Evolutionary conservation across 1,140 invertebrate species (phyloP).

Genomic region (Leguminivora glycinivorella): DNA sequence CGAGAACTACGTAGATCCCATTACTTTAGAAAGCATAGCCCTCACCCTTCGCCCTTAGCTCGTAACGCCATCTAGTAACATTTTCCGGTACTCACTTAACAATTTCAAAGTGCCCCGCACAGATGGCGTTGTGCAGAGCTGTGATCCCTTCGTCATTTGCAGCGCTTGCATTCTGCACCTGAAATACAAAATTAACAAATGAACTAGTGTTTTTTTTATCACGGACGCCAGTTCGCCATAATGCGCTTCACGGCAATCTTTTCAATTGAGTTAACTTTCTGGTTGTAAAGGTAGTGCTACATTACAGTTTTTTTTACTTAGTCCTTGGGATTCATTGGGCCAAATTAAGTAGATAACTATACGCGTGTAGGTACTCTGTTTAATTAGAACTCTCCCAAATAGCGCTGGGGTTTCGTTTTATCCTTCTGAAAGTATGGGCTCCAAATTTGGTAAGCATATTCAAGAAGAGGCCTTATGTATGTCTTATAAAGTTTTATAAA

Average conservation of each 20-base stretch:
- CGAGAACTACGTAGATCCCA: neutral
- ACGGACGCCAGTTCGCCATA: neutral
- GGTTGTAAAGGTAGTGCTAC: neutral
- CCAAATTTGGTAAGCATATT: too few species aligned
- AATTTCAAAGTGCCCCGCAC: slow-evolving; percentile 98
- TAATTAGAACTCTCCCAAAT: neutral
- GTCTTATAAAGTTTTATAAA: too few species aligned
- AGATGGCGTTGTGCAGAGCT: slow-evolving; percentile 99
- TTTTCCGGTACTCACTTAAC: slow-evolving; percentile 86
- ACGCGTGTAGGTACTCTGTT: neutral
- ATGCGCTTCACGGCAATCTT: neutral
- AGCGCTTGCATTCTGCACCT: slow-evolving; percentile 96
- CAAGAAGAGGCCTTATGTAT: too few species aligned
- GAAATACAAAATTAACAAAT: slow-evolving; percentile 70
- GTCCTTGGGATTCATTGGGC: neutral
- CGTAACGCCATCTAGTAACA: neutral
- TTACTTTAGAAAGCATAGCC: neutral
- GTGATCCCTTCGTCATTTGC: slow-evolving; percentile 99
- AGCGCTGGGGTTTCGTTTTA: neutral
- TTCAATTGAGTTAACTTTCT: neutral
- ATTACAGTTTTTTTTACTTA: neutral
- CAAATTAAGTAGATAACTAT: neutral
- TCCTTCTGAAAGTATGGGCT: too few species aligned
- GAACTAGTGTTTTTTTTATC: neutral
- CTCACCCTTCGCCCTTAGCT: neutral